phyloP scores from a whole-genome alignment of 23 tunicate species.

The Halocynthia roretzi region DNA sequence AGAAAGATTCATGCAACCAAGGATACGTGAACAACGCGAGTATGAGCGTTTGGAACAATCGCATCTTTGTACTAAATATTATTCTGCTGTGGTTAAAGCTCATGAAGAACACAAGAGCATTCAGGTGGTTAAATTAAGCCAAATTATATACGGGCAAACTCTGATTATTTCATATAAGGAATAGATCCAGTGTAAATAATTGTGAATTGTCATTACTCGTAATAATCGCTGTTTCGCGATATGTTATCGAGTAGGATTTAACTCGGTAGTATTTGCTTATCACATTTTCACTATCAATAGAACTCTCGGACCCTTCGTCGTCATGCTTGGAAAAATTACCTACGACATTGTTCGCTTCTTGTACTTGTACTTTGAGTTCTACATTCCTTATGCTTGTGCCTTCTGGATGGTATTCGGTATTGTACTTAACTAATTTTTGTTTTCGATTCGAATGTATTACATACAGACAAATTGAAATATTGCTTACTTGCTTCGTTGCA shows the following conservation, averaged over 20 bases:
- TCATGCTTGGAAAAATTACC: slow-evolving; percentile 73
- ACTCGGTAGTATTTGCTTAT: background rate
- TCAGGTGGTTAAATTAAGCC: slow-evolving; percentile 40
- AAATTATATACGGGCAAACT: background rate
- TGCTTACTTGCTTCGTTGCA: slow-evolving; percentile 3
- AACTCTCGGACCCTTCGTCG: slow-evolving; percentile 86
- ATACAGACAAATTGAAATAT: background rate
- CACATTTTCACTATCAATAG: slow-evolving; percentile 6
- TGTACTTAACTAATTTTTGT: background rate
- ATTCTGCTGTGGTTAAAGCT: slow-evolving; percentile 77
- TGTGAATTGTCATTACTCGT: too few species aligned
- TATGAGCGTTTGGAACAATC: slow-evolving; percentile 69
- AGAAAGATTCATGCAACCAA: background rate
- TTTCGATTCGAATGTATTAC: background rate
- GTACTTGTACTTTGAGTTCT: slow-evolving; percentile 79
- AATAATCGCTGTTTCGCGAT: too few species aligned
- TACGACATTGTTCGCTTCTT: slow-evolving; percentile 72
- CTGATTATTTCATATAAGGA: background rate
- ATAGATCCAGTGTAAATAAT: too few species aligned
- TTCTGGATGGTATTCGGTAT: slow-evolving; percentile 94
- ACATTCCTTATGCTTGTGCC: slow-evolving; percentile 78
- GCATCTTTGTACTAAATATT: slow-evolving; percentile 53
- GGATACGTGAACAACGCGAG: slow-evolving; percentile 68
- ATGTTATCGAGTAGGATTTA: background rate
- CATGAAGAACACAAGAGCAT: slow-evolving; percentile 88